These are phyloP conservation scores for Microhierax caerulescens DNA, from an alignment of 2,797 vertebrate genomes.

Conservation along the genomic window DNA sequence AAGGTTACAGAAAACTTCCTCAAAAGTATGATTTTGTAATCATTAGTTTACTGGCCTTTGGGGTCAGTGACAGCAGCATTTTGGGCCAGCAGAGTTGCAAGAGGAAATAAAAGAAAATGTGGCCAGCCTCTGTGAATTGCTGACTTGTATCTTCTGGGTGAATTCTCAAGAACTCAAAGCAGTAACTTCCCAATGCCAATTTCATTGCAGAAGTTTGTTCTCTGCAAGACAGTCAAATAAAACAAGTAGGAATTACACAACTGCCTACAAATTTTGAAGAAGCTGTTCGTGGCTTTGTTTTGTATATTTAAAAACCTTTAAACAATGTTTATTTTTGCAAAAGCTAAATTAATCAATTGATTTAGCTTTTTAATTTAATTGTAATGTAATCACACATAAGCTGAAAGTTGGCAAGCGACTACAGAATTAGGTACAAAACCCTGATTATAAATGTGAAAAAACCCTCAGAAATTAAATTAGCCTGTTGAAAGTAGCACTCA, in stretches of 20 bases:
- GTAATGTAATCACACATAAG: background rate
- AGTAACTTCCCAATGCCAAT: background rate
- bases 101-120: background rate
- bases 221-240: background rate
- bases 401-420: background rate
- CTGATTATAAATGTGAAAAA: background rate
- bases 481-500: background rate
- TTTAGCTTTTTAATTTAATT: too few relatives aligned
- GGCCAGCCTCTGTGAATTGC: background rate
- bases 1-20: background rate
- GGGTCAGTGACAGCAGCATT: background rate
- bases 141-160: background rate
- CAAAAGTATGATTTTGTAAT: background rate
- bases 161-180: background rate
- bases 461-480: background rate
- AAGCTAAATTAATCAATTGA: background rate
- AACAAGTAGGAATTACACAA: background rate
- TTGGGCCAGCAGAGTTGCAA: background rate
- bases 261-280: background rate
- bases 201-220: background rate
- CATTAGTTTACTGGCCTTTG: background rate
- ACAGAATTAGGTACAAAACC: background rate
- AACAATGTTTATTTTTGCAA: background rate
- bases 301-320: background rate
- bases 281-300: background rate